A percentile compares a stretch with the other conserved stretches of the same genome.
Conservation (phyloP, 1,140 invertebrate genomes). For the Medauroidea extradentata region DNA sequence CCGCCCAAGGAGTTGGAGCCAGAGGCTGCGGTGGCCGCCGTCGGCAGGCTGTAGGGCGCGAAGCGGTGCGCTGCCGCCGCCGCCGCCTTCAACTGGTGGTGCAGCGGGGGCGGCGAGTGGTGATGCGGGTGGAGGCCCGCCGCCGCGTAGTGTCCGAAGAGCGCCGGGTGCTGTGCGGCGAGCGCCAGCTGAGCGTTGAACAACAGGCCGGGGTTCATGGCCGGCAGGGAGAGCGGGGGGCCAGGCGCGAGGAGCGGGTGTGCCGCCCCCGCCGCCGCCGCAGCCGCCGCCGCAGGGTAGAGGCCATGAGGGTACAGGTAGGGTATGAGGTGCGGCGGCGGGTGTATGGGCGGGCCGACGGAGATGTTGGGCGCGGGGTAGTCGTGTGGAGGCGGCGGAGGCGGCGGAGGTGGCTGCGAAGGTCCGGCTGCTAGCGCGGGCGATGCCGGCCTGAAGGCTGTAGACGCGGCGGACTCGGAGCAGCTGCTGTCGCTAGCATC, state of each 20-base stretch:
- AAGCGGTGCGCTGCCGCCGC: slow-evolving; percentile 65
- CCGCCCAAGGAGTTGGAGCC: slow-evolving; percentile 39
- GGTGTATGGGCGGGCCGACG: slow-evolving; percentile 81
- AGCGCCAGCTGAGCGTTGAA: slow-evolving; percentile 78
- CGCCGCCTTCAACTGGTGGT: slow-evolving; percentile 48
- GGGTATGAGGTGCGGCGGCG: slow-evolving; percentile 72
- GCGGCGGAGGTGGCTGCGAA: slow-evolving; percentile 44
- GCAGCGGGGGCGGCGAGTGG: slow-evolving; percentile 38
- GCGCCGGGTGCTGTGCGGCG: slow-evolving; percentile 71
- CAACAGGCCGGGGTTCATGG: slow-evolving; percentile 67
- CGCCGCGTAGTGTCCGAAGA: slow-evolving; percentile 60
- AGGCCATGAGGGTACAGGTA: slow-evolving; percentile 80
- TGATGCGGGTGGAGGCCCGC: slow-evolving; percentile 45
- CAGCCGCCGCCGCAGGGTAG: slow-evolving; percentile 54
- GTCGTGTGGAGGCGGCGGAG: slow-evolving; percentile 49
- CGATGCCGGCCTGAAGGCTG: slow-evolving; percentile 28
- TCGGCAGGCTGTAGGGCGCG: slow-evolving; percentile 75
- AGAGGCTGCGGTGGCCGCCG: slow-evolving; percentile 38
- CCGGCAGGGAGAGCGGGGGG: slow-evolving; percentile 37
- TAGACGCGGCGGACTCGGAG: slow-evolving; percentile 49
- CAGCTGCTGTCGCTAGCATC: slow-evolving; percentile 46
- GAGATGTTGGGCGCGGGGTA: slow-evolving; percentile 81
- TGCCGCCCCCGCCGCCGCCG: too few species aligned
- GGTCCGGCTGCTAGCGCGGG: slow-evolving; percentile 1
- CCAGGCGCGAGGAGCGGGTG: slow-evolving; percentile 60